Percentiles rank a stretch among this genome's conserved stretches.
phyloP scores from a whole-genome alignment of 2,113 vertebrate species.

The Gila orcuttii region DNA sequence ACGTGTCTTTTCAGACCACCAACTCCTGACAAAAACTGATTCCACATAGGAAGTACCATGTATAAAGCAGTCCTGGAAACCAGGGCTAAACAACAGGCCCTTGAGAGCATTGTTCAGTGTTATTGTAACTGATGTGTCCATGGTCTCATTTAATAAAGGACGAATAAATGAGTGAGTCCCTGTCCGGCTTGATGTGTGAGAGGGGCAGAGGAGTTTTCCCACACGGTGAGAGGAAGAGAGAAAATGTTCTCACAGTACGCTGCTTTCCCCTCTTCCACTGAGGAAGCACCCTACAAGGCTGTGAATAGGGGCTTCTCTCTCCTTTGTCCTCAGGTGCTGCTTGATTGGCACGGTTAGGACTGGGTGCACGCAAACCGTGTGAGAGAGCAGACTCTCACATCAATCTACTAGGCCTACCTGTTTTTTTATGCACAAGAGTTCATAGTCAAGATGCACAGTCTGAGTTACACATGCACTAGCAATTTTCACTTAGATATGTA shows the following conservation, averaged over 20 bases:
- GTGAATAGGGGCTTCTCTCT: slow-evolving; percentile 53
- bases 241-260: slow-evolving; percentile 68
- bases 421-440: neutral
- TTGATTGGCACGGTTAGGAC: slow-evolving; percentile 41
- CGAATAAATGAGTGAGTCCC: slow-evolving; percentile 64
- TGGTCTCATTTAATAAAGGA: slow-evolving; percentile 68
- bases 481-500: neutral
- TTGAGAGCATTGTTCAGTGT: slow-evolving; percentile 65
- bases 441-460: neutral
- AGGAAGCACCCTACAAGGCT: slow-evolving; percentile 54
- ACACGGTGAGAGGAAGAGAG: slow-evolving; percentile 77
- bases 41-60: slow-evolving; percentile 52
- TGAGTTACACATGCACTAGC: neutral
- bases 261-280: slow-evolving; percentile 49
- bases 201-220: slow-evolving; percentile 73
- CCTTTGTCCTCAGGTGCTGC: slow-evolving; percentile 47
- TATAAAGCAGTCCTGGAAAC: slow-evolving; percentile 54
- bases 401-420: neutral
- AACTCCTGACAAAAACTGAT: slow-evolving; percentile 48
- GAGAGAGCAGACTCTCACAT: slow-evolving; percentile 13
- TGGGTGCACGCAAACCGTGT: slow-evolving; percentile 47
- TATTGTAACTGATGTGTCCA: slow-evolving; percentile 69
- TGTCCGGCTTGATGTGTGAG: slow-evolving; percentile 76
- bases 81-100: slow-evolving; percentile 56
- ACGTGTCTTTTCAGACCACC: slow-evolving; percentile 48